Evolutionary conservation across 2,888 invertebrate genomes (phyloP), one percentile per base, ranked within the genome.

Genomic region (Hymenopus coronatus): DNA sequence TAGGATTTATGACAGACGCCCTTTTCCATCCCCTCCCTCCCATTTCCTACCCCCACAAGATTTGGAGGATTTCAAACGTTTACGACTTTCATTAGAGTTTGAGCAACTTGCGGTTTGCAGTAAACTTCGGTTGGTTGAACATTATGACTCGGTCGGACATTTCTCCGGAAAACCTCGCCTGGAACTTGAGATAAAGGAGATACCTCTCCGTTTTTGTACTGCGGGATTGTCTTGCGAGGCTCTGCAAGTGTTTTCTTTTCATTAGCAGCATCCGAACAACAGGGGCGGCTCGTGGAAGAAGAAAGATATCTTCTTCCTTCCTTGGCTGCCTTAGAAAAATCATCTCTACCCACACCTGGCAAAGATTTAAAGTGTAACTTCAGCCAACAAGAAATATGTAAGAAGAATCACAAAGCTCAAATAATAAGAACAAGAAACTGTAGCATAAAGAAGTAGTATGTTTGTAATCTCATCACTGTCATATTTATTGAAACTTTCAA

Each of bases 111-210:
- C 6, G 54, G 54, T 70, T 70, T 70, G 33, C n/a, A 15, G 84
- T 84, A 84, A 84, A 84, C n/a, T 84, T 84, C 84, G 30, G 84
- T 84, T 40, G 84, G 84, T 84, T 84, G 84, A 84, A 84, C 84
- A 33, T 33, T n/a, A 84, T 84, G 33, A 20, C 9, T n/a, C 9
- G 33, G 15, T 40, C 84, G 40, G 33, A 84, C 33, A 84, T 33
- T 84, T 84, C n/a, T 27, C 84, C n/a, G 84, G 33, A 84, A 84
- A 33, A 25, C 54, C 54, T 70, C 25, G 54, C 54, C 54, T 70
- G 54, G 15, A 25, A 25, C 54, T 70, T 70, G 20, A 70, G 54
- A 70, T 70, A 70, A 25, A 40, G 40, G 1, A 40, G 40, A 40
- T 40, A 40, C 40, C 40, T 40, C 40, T 70, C 20, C 20, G 20